These are phyloP conservation scores for Caenorhabditis imperialis DNA, from an alignment of 2,888 invertebrate genomes.

Conservation along the genomic window DNA sequence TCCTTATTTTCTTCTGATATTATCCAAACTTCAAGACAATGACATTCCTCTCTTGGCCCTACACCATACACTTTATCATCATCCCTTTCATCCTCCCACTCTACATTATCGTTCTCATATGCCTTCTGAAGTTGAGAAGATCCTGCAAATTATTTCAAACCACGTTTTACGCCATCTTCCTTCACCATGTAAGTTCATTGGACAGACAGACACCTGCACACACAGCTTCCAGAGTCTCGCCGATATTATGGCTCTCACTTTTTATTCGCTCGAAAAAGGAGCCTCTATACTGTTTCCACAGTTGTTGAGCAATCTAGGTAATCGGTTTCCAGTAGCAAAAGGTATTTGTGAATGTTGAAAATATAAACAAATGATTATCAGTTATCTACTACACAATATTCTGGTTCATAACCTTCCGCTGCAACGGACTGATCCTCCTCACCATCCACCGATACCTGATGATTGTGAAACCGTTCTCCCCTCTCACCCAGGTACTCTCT, in stretches of 20 bases:
- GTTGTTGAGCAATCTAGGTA: conserved; percentile 27
- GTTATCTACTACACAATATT: conserved; percentile 35
- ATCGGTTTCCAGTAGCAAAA: no score
- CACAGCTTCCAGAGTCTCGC: conserved; percentile 28
- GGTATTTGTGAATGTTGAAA: no score
- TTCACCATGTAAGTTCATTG: conserved; percentile 45
- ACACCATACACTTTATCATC: no score
- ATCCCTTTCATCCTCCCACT: no score
- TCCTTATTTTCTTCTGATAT: no score
- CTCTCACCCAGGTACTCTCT: no score
- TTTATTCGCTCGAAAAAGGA: conserved; percentile 1
- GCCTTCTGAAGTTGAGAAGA: conserved; percentile 24
- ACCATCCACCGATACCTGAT: conserved; percentile 32
- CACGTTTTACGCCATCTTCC: conserved; percentile 39
- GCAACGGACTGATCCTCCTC: conserved; percentile 33
- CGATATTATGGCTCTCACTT: conserved; percentile 21
- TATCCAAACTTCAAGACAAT: no score
- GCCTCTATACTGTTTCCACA: conserved; percentile 9
- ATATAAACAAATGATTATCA: no score
- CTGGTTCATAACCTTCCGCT: conserved; percentile 35
- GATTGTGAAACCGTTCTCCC: no score
- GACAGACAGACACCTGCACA: no score
- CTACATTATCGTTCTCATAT: conserved; percentile 28
- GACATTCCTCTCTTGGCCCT: no score
- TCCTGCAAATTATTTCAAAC: conserved; percentile 21